Evolutionary conservation across 2,113 vertebrate species (phyloP).

Genomic region (Thomomys bottae): DNA sequence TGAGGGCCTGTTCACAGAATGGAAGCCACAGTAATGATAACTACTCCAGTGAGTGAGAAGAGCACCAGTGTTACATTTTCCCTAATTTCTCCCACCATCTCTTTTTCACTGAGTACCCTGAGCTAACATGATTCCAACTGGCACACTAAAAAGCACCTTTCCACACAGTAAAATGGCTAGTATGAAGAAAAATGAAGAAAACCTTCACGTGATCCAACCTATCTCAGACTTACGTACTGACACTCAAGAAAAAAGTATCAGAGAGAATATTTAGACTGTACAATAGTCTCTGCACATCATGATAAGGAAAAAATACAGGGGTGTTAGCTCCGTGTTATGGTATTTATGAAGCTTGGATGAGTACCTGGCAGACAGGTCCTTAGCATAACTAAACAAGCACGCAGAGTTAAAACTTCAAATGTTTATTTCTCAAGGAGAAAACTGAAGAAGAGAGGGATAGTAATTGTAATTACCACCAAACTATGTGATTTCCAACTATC

Average conservation of each 20-base stretch:
- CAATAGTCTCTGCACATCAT: neutral
- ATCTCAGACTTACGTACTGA: neutral
- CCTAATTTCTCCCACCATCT: neutral
- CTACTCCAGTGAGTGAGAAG: neutral
- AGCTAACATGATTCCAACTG: neutral
- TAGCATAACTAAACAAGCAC: neutral
- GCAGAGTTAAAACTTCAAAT: neutral
- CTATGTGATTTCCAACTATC: neutral
- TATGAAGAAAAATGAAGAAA: neutral
- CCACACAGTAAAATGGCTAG: neutral
- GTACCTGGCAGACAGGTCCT: too few relatives aligned
- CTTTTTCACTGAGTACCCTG: neutral
- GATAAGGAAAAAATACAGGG: neutral
- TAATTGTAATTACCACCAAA: neutral
- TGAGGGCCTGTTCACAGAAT: neutral
- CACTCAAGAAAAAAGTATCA: neutral
- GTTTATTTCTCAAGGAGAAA: neutral
- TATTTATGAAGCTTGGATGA: too few relatives aligned
- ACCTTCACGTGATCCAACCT: neutral
- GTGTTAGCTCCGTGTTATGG: too few relatives aligned
- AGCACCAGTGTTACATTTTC: neutral
- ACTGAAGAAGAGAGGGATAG: neutral
- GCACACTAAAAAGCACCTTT: neutral
- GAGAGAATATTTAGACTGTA: neutral
- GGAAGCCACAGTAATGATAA: neutral